Conservation (phyloP, 2,888 invertebrate species). For the Lysandra coridon region DNA sequence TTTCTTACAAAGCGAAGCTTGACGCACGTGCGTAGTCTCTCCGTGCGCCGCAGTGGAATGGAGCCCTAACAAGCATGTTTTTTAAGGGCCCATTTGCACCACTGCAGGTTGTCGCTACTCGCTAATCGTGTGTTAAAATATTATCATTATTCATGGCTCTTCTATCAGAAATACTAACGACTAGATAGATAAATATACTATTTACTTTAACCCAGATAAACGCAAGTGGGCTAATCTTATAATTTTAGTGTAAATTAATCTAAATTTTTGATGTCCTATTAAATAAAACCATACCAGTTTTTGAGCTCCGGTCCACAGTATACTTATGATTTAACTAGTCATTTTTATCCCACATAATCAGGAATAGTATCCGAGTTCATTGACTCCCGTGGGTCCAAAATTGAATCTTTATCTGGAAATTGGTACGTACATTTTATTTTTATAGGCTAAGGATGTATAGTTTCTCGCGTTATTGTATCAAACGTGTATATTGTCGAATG, state of each 20-base stretch:
- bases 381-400: slow-evolving; percentile 27
- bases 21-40: too few relatives aligned
- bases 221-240: too few relatives aligned
- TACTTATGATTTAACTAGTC: not conserved
- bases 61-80: too few relatives aligned
- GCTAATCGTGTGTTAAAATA: too few relatives aligned
- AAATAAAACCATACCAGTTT: not conserved
- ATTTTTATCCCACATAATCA: slow-evolving; percentile 4
- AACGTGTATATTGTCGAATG: slow-evolving; percentile 23
- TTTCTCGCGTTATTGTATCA: slow-evolving; percentile 25
- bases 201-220: too few relatives aligned
- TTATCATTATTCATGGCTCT: too few relatives aligned
- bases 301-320: not conserved
- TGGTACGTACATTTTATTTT: slow-evolving; percentile 26
- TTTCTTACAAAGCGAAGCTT: too few relatives aligned
- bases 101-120: not conserved
- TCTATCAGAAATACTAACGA: too few relatives aligned
- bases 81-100: not conserved
- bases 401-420: slow-evolving; percentile 19
- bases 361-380: not conserved
- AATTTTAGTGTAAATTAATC: too few relatives aligned
- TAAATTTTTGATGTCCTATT: not conserved
- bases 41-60: too few relatives aligned
- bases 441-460: slow-evolving; percentile 23
- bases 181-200: too few relatives aligned